These are phyloP conservation scores for Caenorhabditis tropicalis DNA, from an alignment of 1,140 invertebrate genomes.

Conservation along the genomic window DNA sequence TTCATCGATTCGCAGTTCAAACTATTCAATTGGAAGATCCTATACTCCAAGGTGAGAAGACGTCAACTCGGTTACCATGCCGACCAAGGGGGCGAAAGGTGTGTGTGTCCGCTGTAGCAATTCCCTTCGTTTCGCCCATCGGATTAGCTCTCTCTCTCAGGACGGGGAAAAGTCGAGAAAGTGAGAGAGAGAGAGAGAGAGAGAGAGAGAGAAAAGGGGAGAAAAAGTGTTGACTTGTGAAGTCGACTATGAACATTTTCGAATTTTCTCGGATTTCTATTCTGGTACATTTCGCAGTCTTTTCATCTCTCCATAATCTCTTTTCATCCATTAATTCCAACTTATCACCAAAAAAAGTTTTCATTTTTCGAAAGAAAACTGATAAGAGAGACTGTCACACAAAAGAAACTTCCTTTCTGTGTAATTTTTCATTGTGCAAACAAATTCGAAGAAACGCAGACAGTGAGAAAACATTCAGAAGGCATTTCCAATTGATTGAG, in stretches of 20 bases:
- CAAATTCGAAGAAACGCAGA: neutral
- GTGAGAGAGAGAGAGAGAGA: neutral
- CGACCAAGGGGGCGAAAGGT: neutral
- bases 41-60: conserved; percentile 37
- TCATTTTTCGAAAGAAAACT: neutral
- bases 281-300: neutral
- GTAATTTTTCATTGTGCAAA: neutral
- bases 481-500: neutral
- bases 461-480: neutral
- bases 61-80: conserved; percentile 1
- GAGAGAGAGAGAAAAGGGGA: neutral
- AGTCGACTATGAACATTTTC: conserved; percentile 14
- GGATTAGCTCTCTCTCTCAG: conserved; percentile 1
- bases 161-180: neutral
- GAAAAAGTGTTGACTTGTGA: conserved; percentile 4
- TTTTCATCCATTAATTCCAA: neutral
- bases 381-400: neutral
- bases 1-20: conserved; percentile 27
- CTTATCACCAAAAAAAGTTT: neutral
- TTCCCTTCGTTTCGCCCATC: neutral
- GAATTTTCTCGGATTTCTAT: neutral
- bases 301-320: neutral
- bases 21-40: neutral
- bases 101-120: no score
- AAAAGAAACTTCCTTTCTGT: neutral